These are phyloP conservation scores for Drosophila melanica DNA, from an alignment of 1,140 invertebrate species.

Conservation along the genomic window DNA sequence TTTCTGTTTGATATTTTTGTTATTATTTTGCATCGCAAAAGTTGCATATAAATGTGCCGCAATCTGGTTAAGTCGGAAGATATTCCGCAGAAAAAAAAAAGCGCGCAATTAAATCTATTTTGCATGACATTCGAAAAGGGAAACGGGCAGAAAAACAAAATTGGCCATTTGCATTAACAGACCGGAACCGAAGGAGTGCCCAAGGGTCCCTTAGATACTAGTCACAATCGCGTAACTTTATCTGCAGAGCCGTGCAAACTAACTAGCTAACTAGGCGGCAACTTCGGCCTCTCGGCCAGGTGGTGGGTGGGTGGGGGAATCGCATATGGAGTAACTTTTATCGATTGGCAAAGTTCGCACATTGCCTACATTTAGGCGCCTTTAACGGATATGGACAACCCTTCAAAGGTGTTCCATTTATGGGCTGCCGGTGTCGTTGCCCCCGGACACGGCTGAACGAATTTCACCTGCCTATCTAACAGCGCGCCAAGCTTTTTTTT, in stretches of 20 bases:
- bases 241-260: background rate
- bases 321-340: conserved; percentile 62
- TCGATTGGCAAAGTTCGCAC: conserved; percentile 62
- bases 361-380: conserved; percentile 51
- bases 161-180: conserved; percentile 49
- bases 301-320: conserved; percentile 2
- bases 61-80: conserved; percentile 30
- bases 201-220: conserved; percentile 6
- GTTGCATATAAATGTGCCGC: conserved; percentile 25
- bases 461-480: background rate
- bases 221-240: conserved; percentile 11
- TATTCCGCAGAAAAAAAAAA: conserved; percentile 39
- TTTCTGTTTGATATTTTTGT: background rate
- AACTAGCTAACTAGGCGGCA: conserved; percentile 11
- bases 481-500: conserved; percentile 4
- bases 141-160: conserved; percentile 40
- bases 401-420: conserved; percentile 26
- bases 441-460: conserved; percentile 14
- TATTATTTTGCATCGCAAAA: conserved; percentile 4
- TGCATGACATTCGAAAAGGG: conserved; percentile 3
- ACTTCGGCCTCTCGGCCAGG: conserved; percentile 26
- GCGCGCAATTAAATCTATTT: conserved; percentile 57
- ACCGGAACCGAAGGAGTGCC: conserved; percentile 12
- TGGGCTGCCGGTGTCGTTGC: conserved; percentile 49
- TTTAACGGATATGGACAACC: background rate